A percentile compares a stretch with the other conserved stretches of the same genome.
Evolutionary conservation across 2,888 invertebrate genomes (phyloP).

Genomic region (Andrena flavipes): DNA sequence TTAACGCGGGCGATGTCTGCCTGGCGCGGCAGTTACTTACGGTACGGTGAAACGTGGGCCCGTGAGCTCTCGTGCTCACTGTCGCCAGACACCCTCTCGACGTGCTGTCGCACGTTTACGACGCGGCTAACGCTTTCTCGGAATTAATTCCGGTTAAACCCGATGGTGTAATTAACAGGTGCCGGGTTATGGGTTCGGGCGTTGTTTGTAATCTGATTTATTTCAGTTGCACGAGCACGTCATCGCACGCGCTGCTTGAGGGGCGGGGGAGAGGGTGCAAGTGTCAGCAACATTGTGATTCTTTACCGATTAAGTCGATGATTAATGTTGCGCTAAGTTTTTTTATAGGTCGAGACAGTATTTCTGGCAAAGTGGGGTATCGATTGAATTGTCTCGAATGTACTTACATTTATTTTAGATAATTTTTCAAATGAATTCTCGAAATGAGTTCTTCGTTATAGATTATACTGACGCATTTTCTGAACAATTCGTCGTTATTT

Average conservation of each 20-base stretch:
- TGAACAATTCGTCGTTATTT: too few relatives aligned
- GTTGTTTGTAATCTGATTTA: slow-evolving; percentile 48
- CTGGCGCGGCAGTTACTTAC: slow-evolving; percentile 50
- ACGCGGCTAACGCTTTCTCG: slow-evolving; percentile 34
- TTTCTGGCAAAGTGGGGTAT: too few relatives aligned
- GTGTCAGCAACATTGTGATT: too few relatives aligned
- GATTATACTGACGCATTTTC: too few relatives aligned
- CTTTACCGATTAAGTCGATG: too few relatives aligned
- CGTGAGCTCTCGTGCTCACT: slow-evolving; percentile 15
- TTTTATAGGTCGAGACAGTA: too few relatives aligned
- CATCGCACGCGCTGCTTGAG: neutral
- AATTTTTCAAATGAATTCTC: too few relatives aligned
- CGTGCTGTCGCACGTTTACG: slow-evolving; percentile 20
- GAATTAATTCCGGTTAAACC: slow-evolving; percentile 54
- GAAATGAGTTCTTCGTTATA: too few relatives aligned
- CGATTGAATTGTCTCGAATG: too few relatives aligned
- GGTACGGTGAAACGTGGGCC: slow-evolving; percentile 36
- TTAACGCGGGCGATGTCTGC: slow-evolving; percentile 58
- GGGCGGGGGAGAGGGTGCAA: too few relatives aligned
- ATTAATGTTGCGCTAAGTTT: too few relatives aligned
- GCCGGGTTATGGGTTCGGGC: slow-evolving; percentile 25
- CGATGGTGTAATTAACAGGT: slow-evolving; percentile 47
- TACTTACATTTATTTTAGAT: too few relatives aligned
- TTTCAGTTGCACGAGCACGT: slow-evolving; percentile 26
- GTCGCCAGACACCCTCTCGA: slow-evolving; percentile 32